phyloP scores from a whole-genome alignment of 2,888 invertebrate species.

The Sarcophaga carnaria region DNA sequence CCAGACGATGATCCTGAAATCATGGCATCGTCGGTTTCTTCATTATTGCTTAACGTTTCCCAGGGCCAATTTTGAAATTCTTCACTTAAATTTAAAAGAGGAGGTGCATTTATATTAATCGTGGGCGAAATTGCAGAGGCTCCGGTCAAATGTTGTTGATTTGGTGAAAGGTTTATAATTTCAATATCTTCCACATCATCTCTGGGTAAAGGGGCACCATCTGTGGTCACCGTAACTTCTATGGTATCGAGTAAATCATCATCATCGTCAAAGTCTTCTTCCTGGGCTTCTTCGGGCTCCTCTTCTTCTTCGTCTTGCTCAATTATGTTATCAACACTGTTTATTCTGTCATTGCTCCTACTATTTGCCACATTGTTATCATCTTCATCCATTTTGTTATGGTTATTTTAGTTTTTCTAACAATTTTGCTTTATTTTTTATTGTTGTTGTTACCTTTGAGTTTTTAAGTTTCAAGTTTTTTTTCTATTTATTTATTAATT shows the following conservation, averaged over 20 bases:
- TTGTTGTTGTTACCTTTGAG: conserved; percentile 9
- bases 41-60: conserved; percentile 54
- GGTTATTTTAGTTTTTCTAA: background rate
- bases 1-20: conserved; percentile 19
- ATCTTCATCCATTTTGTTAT: conserved; percentile 77
- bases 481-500: conserved; percentile 11
- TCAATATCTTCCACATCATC: conserved; percentile 54
- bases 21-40: conserved; percentile 54
- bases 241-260: conserved; percentile 63
- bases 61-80: conserved; percentile 59
- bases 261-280: conserved; percentile 57
- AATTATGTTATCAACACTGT: conserved; percentile 71
- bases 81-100: conserved; percentile 35
- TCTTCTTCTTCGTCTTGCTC: conserved; percentile 11
- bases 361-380: conserved; percentile 76
- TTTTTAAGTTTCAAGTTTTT: conserved; percentile 29
- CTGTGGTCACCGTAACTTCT: conserved; percentile 61
- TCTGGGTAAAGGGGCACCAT: conserved; percentile 55
- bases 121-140: conserved; percentile 5
- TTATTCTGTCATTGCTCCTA: conserved; percentile 66
- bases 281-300: conserved; percentile 27
- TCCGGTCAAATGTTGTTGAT: conserved; percentile 10
- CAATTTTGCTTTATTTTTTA: background rate
- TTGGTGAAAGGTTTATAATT: conserved; percentile 44
- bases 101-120: conserved; percentile 10